Percentiles rank a stretch among this genome's conserved stretches.
Evolutionary conservation across 2,797 vertebrate species (phyloP).

Genomic region (Paguma larvata): DNA sequence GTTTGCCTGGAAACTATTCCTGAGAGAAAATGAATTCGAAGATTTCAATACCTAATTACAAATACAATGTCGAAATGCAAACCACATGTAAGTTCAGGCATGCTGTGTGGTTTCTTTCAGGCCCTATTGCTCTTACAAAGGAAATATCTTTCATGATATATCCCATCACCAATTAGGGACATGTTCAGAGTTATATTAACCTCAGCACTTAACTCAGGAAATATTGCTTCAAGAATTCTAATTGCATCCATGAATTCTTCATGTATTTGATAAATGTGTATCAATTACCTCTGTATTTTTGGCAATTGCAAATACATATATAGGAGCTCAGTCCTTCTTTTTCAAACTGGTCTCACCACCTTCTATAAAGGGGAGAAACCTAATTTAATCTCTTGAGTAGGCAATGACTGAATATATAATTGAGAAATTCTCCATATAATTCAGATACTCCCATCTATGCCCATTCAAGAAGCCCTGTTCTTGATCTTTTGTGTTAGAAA

Average conservation of each 20-base stretch:
- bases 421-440: not conserved
- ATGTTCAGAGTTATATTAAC: not conserved
- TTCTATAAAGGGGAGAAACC: not conserved
- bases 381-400: not conserved
- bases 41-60: constrained; percentile 17
- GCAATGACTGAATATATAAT: not conserved
- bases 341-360: not conserved
- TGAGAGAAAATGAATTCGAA: not conserved
- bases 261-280: constrained; percentile 17
- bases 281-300: not conserved
- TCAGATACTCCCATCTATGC: not conserved
- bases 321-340: not conserved
- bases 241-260: not conserved
- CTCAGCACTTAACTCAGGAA: not conserved
- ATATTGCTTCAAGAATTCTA: not conserved
- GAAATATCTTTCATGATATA: not conserved
- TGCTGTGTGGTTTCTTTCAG: constrained; percentile 21
- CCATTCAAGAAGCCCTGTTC: not conserved
- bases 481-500: not conserved
- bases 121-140: not conserved
- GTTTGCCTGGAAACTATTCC: constrained; percentile 17
- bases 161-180: not conserved
- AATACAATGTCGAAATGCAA: constrained; percentile 38
- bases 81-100: not conserved
- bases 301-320: not conserved